A percentile compares a stretch with the other conserved stretches of the same genome.
These are phyloP conservation scores for Anguilla anguilla DNA, from an alignment of 2,797 vertebrate genomes.

Conservation along the genomic window DNA sequence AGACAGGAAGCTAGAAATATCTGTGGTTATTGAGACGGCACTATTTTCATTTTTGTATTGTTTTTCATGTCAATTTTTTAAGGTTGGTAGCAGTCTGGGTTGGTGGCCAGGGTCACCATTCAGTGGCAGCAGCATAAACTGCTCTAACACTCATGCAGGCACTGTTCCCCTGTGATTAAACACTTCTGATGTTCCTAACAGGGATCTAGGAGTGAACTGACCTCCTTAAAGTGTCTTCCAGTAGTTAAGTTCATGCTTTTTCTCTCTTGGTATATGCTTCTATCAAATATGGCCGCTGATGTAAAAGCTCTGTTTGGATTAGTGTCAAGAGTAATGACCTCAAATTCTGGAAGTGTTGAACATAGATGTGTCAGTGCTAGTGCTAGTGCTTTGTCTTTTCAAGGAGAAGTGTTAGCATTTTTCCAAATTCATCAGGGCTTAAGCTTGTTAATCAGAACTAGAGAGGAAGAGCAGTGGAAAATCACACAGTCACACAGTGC, in stretches of 20 bases:
- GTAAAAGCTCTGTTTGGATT: not conserved
- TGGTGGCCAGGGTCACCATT: not conserved
- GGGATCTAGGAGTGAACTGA: not conserved
- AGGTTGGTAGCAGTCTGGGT: not conserved
- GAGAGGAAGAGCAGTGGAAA: not conserved
- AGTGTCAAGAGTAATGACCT: not conserved
- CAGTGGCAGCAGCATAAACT: not conserved
- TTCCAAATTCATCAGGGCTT: not conserved
- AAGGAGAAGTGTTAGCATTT: conserved; percentile 4
- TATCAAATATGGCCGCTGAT: not conserved
- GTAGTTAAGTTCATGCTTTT: not conserved
- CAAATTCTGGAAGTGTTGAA: not conserved
- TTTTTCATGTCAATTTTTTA: not conserved
- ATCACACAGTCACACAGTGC: not conserved
- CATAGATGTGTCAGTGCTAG: not conserved
- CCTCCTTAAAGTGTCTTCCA: not conserved
- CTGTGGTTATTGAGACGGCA: not conserved
- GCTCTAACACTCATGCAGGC: not conserved
- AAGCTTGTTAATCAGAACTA: not conserved
- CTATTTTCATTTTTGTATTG: not conserved
- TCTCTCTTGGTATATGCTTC: not conserved
- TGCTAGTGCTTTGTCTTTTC: not conserved
- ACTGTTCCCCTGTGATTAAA: not conserved
- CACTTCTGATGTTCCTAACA: not conserved
- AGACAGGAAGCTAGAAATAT: not conserved